phyloP scores from a whole-genome alignment of 2,797 vertebrate species.

The Xiphorhynchus erythropygius region DNA sequence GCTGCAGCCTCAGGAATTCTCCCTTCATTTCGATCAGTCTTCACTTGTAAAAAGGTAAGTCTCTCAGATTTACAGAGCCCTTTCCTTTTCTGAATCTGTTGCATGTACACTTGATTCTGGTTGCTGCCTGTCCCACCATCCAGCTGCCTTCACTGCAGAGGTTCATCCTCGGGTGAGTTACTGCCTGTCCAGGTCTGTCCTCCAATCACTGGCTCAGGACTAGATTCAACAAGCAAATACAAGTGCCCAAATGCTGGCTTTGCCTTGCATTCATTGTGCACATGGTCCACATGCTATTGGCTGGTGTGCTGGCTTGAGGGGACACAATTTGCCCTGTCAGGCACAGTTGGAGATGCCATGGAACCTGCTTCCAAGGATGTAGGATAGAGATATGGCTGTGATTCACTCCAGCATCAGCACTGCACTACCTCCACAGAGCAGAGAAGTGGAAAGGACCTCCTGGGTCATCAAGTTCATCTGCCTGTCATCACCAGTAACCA shows the following conservation, averaged over 20 bases:
- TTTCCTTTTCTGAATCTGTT: background rate
- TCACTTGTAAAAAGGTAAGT: background rate
- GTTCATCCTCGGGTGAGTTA: background rate
- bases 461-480: constrained; percentile 29
- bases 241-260: background rate
- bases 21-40: background rate
- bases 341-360: background rate
- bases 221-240: background rate
- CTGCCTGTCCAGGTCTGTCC: background rate
- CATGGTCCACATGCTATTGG: background rate
- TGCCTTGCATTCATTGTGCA: background rate
- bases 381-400: background rate
- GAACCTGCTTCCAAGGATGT: background rate
- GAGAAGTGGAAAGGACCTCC: constrained; percentile 12
- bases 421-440: fast-evolving
- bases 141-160: background rate
- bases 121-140: background rate
- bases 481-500: constrained; percentile 32
- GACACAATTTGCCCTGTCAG: background rate
- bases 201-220: background rate
- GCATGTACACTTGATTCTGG: fast-evolving
- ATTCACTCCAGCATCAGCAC: background rate
- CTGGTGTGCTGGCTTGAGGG: background rate
- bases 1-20: background rate
- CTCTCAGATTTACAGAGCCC: background rate